Percentiles rank a stretch among this genome's conserved stretches.
These are phyloP conservation scores for Allolobophora icterica DNA, from an alignment of 2,888 invertebrate genomes.

Conservation along the genomic window DNA sequence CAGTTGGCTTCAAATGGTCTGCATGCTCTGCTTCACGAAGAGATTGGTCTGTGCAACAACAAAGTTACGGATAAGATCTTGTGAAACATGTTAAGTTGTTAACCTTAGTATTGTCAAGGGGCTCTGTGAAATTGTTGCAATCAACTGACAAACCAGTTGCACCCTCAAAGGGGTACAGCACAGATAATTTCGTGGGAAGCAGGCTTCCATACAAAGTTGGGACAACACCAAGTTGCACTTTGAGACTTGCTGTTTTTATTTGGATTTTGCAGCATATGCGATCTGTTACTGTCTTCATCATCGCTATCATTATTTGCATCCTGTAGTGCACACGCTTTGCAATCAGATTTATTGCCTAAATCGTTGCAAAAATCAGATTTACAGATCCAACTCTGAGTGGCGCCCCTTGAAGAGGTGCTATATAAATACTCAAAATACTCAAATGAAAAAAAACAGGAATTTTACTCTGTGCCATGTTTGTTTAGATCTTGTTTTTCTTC, in stretches of 20 bases:
- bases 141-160: not conserved
- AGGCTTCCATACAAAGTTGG: not conserved
- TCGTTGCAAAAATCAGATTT: not conserved
- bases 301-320: not conserved
- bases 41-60: too few relatives aligned
- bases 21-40: too few relatives aligned
- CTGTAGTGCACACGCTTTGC: not conserved
- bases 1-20: too few relatives aligned
- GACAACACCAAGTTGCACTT: not conserved
- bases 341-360: not conserved
- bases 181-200: not conserved
- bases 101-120: not conserved
- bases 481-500: too few relatives aligned
- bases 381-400: too few relatives aligned
- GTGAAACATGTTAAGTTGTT: not conserved
- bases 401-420: too few relatives aligned
- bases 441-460: too few relatives aligned
- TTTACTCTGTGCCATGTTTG: too few relatives aligned
- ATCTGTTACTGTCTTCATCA: too few relatives aligned
- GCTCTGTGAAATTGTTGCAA: not conserved
- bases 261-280: not conserved
- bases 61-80: not conserved
- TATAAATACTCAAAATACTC: too few relatives aligned
- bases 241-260: not conserved
- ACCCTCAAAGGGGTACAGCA: not conserved